A percentile compares a stretch with the other conserved stretches of the same genome.
Conservation (phyloP, 2,797 vertebrate genomes). For the Sebastolobus alascanus region DNA sequence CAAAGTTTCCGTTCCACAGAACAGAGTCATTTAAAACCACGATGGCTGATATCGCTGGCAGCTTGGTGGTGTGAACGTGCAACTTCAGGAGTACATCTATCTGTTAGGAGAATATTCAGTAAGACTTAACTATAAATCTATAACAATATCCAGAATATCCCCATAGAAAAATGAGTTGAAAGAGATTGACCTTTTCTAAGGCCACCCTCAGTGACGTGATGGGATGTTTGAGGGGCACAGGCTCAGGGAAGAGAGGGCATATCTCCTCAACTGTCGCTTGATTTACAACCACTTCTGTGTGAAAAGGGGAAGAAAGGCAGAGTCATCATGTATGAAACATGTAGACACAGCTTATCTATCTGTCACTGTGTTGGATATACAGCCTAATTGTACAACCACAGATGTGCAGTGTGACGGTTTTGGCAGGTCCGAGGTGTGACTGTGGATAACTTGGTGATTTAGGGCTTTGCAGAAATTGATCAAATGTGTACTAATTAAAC, state of each 20-base stretch:
- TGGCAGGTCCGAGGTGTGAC: neutral
- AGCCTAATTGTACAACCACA: neutral
- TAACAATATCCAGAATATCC: neutral
- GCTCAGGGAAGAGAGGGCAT: slow-evolving; percentile 92
- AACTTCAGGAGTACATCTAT: slow-evolving; percentile 86
- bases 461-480: neutral
- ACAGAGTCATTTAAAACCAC: slow-evolving; percentile 92
- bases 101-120: slow-evolving; percentile 69
- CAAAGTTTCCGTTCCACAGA: slow-evolving; percentile 94
- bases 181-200: slow-evolving; percentile 84
- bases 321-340: neutral
- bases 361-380: neutral
- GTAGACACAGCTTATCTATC: neutral
- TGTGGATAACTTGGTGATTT: neutral
- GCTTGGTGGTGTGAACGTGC: slow-evolving; percentile 80
- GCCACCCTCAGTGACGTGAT: slow-evolving; percentile 89
- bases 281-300: slow-evolving; percentile 49
- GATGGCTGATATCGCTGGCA: slow-evolving; percentile 90
- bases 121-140: neutral
- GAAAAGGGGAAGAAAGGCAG: neutral
- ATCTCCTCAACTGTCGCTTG: slow-evolving; percentile 74
- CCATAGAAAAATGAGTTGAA: neutral
- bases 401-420: neutral
- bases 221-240: slow-evolving; percentile 89
- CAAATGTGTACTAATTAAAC: neutral